Conservation (phyloP, 2,888 invertebrate species). For the Lithodes maja region DNA sequence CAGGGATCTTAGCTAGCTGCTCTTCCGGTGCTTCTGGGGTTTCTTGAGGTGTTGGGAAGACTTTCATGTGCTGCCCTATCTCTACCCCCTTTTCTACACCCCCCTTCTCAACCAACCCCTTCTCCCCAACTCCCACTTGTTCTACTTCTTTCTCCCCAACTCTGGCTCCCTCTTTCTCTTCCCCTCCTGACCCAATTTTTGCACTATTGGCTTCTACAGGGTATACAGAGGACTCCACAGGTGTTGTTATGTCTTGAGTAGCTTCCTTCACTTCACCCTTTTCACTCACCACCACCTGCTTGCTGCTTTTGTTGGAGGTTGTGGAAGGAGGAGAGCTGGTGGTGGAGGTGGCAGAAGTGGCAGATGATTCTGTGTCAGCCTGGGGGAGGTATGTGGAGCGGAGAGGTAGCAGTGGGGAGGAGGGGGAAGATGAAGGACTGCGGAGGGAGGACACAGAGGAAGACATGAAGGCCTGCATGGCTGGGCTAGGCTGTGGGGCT, state of each 20-base stretch:
- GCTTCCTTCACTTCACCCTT: background rate
- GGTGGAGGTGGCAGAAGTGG: slow-evolving; percentile 18
- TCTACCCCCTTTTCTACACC: background rate
- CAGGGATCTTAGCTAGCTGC: slow-evolving; percentile 26
- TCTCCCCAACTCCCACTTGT: background rate
- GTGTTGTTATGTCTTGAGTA: slow-evolving; percentile 48
- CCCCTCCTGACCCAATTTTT: background rate
- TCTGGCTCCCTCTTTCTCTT: too few relatives aligned
- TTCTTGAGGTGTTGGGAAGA: slow-evolving; percentile 44
- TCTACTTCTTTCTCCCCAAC: background rate
- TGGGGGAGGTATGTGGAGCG: slow-evolving; percentile 50
- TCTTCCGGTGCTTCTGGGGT: slow-evolving; percentile 34
- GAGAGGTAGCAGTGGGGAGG: slow-evolving; percentile 44
- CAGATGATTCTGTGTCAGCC: slow-evolving; percentile 31
- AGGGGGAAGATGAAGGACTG: slow-evolving; percentile 54
- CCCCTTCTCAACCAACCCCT: background rate
- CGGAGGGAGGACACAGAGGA: slow-evolving; percentile 43
- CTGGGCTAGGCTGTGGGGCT: slow-evolving; percentile 67
- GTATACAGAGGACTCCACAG: slow-evolving; percentile 51
- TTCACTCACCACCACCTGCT: background rate
- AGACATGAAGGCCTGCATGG: slow-evolving; percentile 69
- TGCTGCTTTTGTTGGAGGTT: background rate
- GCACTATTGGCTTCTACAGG: slow-evolving; percentile 39
- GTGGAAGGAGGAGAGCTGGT: slow-evolving; percentile 11
- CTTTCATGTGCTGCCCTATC: slow-evolving; percentile 16